These are phyloP conservation scores for Drosophila auraria DNA, from an alignment of 1,140 invertebrate species.

Conservation along the genomic window DNA sequence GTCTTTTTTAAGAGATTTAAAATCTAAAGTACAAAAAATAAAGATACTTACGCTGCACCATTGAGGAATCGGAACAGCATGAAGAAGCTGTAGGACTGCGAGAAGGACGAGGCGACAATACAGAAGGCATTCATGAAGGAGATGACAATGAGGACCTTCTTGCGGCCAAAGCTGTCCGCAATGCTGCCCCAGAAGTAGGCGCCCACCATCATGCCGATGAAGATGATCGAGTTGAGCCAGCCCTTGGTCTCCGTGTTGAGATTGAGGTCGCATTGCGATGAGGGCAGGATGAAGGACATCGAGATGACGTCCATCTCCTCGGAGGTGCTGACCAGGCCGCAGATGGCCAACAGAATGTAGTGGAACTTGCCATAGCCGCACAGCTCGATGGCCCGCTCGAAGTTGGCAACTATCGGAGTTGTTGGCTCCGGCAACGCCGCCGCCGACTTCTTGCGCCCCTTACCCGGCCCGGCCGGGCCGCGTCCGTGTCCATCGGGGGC, in stretches of 20 bases:
- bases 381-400: conserved; percentile 93
- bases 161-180: conserved; percentile 93
- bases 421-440: conserved; percentile 74
- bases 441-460: conserved; percentile 72
- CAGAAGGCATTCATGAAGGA: conserved; percentile 95
- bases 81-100: conserved; percentile 94
- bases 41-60: conserved; percentile 93
- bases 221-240: conserved; percentile 94
- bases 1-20: not conserved
- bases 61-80: conserved; percentile 95
- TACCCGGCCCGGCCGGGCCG: conserved; percentile 32
- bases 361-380: conserved; percentile 97
- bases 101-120: conserved; percentile 94
- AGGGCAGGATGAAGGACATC: conserved; percentile 96
- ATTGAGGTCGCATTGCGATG: conserved; percentile 95
- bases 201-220: conserved; percentile 96
- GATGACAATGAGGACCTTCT: conserved; percentile 94
- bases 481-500: conserved; percentile 50
- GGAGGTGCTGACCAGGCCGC: conserved; percentile 96
- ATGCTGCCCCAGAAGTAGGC: conserved; percentile 96
- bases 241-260: conserved; percentile 94
- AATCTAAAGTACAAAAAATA: not conserved
- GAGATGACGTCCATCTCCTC: conserved; percentile 98
- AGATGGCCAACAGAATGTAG: conserved; percentile 93
- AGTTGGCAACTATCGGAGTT: conserved; percentile 90